These are phyloP conservation scores for Solenopsis fugax DNA, from an alignment of 1,140 invertebrate species.

Conservation along the genomic window DNA sequence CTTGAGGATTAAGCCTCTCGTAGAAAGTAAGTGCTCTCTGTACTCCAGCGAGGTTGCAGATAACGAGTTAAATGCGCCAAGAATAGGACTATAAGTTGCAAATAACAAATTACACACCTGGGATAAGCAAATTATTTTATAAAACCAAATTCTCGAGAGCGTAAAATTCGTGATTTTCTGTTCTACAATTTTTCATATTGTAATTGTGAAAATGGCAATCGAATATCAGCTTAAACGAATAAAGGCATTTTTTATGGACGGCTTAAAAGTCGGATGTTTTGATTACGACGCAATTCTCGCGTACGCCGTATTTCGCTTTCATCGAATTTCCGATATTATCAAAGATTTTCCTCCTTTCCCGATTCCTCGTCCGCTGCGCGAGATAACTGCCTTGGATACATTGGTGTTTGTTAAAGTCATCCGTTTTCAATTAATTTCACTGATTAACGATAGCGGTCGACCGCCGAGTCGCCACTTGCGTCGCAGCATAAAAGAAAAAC, in stretches of 20 bases:
- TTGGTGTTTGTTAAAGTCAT: slow-evolving; percentile 58
- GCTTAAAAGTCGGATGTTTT: slow-evolving; percentile 46
- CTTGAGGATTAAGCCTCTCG: slow-evolving; percentile 23
- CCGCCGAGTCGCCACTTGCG: neutral
- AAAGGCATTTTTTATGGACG: slow-evolving; percentile 1
- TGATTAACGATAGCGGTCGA: slow-evolving; percentile 59
- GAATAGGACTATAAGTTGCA: neutral
- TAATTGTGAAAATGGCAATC: neutral
- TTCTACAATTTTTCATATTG: slow-evolving; percentile 30
- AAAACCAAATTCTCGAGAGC: neutral
- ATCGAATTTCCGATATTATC: slow-evolving; percentile 58
- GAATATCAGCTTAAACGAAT: slow-evolving; percentile 7
- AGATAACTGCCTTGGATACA: slow-evolving; percentile 32
- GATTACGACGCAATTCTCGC: slow-evolving; percentile 24
- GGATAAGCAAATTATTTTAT: neutral
- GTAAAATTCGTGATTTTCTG: neutral
- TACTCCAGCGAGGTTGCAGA: neutral
- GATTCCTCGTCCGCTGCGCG: neutral
- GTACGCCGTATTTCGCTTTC: slow-evolving; percentile 33
- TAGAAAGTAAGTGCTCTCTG: slow-evolving; percentile 25
- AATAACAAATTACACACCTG: neutral
- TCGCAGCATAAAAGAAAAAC: slow-evolving; percentile 42
- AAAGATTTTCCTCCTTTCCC: slow-evolving; percentile 32
- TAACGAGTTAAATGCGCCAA: neutral
- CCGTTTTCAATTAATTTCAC: slow-evolving; percentile 71